A percentile compares a stretch with the other conserved stretches of the same genome.
phyloP scores from a whole-genome alignment of 1,140 invertebrate genomes.

The Amyelois transitella region DNA sequence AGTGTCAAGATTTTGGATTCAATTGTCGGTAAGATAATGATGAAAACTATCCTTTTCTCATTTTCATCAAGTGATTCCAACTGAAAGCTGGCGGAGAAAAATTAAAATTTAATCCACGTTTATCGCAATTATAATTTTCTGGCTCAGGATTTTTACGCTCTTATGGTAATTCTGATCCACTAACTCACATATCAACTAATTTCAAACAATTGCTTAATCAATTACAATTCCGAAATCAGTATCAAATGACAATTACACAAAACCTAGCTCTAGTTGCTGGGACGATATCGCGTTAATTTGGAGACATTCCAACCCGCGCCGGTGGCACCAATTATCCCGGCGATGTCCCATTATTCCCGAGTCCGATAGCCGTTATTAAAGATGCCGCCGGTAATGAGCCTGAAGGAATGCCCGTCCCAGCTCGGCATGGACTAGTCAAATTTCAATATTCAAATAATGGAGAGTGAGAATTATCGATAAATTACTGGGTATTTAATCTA shows the following conservation, averaged over 20 bases:
- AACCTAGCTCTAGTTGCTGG: neutral
- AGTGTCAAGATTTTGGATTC: too few relatives aligned
- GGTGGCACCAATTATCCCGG: conserved; percentile 41
- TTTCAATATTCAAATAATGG: neutral
- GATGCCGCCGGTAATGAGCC: conserved; percentile 40
- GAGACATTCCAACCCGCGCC: conserved; percentile 46
- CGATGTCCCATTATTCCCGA: conserved; percentile 33
- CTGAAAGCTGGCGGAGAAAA: too few relatives aligned
- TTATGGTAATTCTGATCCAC: too few relatives aligned
- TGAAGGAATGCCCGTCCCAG: conserved; percentile 17
- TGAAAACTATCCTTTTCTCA: too few relatives aligned
- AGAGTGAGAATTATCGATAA: too few relatives aligned
- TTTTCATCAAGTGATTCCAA: too few relatives aligned
- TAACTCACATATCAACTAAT: neutral
- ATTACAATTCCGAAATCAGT: neutral
- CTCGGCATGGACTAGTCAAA: neutral
- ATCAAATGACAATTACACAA: neutral
- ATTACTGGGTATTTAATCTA: too few relatives aligned
- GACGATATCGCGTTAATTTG: conserved; percentile 30
- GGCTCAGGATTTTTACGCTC: too few relatives aligned
- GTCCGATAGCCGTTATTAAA: conserved; percentile 34
- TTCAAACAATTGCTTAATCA: neutral
- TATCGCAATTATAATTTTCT: too few relatives aligned
- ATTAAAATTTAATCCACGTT: too few relatives aligned
- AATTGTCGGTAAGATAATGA: too few relatives aligned